phyloP scores from a whole-genome alignment of 1,140 invertebrate species.

The Euglossa dilemma region DNA sequence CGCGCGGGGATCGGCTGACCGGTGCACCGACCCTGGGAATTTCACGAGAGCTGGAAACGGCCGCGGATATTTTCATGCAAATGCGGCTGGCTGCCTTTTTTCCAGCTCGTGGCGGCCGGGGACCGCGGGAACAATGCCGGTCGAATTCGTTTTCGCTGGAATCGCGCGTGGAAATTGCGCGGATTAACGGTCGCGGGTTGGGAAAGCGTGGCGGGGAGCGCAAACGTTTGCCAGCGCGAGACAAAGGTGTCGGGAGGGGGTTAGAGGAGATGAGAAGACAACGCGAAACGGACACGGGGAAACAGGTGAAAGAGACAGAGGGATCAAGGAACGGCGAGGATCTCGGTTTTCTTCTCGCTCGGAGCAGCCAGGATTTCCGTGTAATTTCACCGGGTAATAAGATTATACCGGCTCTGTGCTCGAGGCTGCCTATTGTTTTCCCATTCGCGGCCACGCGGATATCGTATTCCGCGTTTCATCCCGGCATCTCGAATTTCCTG shows the following conservation, averaged over 20 bases:
- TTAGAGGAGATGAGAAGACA: not conserved
- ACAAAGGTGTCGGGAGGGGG: not conserved
- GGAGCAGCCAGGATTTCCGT: constrained; percentile 12
- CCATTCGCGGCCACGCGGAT: constrained; percentile 34
- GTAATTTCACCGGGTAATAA: constrained; percentile 57
- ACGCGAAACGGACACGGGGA: not conserved
- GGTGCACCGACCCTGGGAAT: constrained; percentile 22
- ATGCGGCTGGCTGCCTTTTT: constrained; percentile 44
- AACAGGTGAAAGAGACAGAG: not conserved
- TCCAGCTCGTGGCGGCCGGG: not conserved
- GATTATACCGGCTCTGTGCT: constrained; percentile 44
- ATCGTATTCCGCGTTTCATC: constrained; percentile 13
- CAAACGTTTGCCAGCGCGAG: constrained; percentile 55
- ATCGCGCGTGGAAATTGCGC: constrained; percentile 62
- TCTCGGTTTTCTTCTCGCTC: not conserved
- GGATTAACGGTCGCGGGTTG: constrained; percentile 52
- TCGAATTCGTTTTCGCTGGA: constrained; percentile 56
- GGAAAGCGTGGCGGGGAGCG: not conserved
- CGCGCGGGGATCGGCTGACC: not conserved
- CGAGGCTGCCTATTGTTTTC: constrained; percentile 39
- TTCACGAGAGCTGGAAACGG: constrained; percentile 12
- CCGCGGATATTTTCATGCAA: constrained; percentile 65
- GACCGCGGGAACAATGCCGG: constrained; percentile 49
- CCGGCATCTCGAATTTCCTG: not conserved
- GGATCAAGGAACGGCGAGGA: not conserved